Conservation (phyloP, 2,797 vertebrate species). For the Tolypeutes matacus region DNA sequence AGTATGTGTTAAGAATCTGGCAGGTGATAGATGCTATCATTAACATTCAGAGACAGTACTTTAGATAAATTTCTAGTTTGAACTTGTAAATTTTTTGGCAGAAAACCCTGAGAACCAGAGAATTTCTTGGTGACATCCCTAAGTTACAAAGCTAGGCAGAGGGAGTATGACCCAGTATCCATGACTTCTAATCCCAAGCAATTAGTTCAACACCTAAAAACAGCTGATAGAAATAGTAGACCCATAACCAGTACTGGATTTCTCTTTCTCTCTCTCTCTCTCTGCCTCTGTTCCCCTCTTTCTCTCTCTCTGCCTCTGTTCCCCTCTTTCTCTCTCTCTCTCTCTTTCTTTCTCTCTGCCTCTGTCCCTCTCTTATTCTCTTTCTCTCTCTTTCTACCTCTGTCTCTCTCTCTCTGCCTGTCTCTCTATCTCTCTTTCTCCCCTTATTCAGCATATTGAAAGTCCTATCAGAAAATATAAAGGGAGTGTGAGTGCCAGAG, state of each 20-base stretch:
- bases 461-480: slow-evolving; percentile 29
- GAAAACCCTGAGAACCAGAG: not conserved
- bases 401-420: not conserved
- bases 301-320: too few species aligned
- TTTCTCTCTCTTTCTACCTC: too few species aligned
- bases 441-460: not conserved
- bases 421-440: not conserved
- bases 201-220: not conserved
- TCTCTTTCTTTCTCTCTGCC: too few species aligned
- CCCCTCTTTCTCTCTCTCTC: not conserved
- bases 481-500: not conserved
- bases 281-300: not conserved
- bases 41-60: not conserved
- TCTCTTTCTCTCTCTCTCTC: not conserved
- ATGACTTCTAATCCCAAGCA: not conserved
- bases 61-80: not conserved
- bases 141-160: not conserved
- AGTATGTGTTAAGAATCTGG: not conserved
- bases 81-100: not conserved
- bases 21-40: not conserved
- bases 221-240: not conserved
- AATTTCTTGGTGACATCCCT: not conserved
- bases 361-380: not conserved
- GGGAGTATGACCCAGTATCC: not conserved
- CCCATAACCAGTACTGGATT: not conserved